Evolutionary conservation across 2,113 vertebrate genomes (phyloP), one percentile per base, ranked within the genome.

Genomic region (Amazona guildingii): DNA sequence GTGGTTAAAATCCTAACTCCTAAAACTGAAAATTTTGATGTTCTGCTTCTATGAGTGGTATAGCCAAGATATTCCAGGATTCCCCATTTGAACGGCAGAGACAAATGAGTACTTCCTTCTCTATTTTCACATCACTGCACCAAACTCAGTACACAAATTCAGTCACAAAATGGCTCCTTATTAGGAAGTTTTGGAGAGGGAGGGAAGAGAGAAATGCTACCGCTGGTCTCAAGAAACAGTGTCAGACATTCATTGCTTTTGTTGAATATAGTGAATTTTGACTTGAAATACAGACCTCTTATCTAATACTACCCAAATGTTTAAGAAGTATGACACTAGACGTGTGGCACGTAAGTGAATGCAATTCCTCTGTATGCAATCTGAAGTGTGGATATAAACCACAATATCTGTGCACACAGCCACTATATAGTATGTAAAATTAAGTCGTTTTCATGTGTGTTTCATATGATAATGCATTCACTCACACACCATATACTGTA

Each of bases 201-300:
- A 1, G 0, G 2, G 5, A 27, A 64, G 6, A 49, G 19, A 78
- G 17, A 9, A 57, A 48, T 64, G 37, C 15, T 59, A 9, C 8
- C 0, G 0, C 4, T 4, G n/a, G 33, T 31, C 13, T 76, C 15
- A 68, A 43, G 55, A 75, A 49, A 11, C 4, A 33, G 43, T 11
- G 31, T 43, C 16, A 61, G n/a, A 33, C 0, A 0, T 37, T 25
- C 33, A 33, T 8, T 29, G 39, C 5, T 87, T 78, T 63, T 59
- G 13, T 23, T 49, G 13, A n/a, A 52, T 17, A 3, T 6, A 88
- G 33, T 1, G 1, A 54, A 75, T 37, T 67, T 54, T 61, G 9
- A 37, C 23, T 92, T 75, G n/a, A 67, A 64, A 70, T 48, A 63
- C 4, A 1, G 29, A 85, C 7, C 21, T 61, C 24, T 61, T 64